These are phyloP conservation scores for Drosophila orosa DNA, from an alignment of 1,140 invertebrate genomes.

Conservation along the genomic window DNA sequence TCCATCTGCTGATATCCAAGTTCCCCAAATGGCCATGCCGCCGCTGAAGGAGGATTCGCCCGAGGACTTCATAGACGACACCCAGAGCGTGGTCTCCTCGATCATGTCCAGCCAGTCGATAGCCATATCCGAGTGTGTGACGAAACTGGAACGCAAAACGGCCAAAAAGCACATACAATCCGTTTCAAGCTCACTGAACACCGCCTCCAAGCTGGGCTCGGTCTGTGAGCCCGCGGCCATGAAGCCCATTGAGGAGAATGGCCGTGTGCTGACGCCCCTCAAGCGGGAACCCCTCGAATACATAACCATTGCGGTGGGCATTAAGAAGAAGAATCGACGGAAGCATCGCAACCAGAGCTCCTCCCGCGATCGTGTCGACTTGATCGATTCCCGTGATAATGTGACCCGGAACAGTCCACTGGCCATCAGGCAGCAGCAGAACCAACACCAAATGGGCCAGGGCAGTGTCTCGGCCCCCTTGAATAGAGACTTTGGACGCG, in stretches of 20 bases:
- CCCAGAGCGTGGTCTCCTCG: slow-evolving; percentile 89
- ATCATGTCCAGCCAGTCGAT: slow-evolving; percentile 88
- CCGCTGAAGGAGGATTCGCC: slow-evolving; percentile 87
- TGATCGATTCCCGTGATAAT: slow-evolving; percentile 84
- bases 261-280: slow-evolving; percentile 85
- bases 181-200: slow-evolving; percentile 8
- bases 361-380: slow-evolving; percentile 87
- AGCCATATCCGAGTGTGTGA: slow-evolving; percentile 86
- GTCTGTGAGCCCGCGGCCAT: slow-evolving; percentile 37
- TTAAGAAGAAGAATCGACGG: slow-evolving; percentile 87
- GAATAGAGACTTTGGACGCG: slow-evolving; percentile 46
- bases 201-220: slow-evolving; percentile 32
- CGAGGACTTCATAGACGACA: slow-evolving; percentile 88
- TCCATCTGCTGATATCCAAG: slow-evolving; percentile 49
- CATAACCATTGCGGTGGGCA: slow-evolving; percentile 86
- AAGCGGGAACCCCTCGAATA: slow-evolving; percentile 88
- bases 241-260: slow-evolving; percentile 83
- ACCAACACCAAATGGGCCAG: slow-evolving; percentile 82
- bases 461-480: slow-evolving; percentile 58
- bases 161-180: slow-evolving; percentile 85
- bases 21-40: slow-evolving; percentile 85
- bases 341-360: slow-evolving; percentile 86
- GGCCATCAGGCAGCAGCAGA: slow-evolving; percentile 80
- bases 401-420: slow-evolving; percentile 86
- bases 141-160: slow-evolving; percentile 82